Percentiles rank a stretch among this genome's conserved stretches.
phyloP scores from a whole-genome alignment of 2,113 vertebrate genomes.

The Anseranas semipalmata region DNA sequence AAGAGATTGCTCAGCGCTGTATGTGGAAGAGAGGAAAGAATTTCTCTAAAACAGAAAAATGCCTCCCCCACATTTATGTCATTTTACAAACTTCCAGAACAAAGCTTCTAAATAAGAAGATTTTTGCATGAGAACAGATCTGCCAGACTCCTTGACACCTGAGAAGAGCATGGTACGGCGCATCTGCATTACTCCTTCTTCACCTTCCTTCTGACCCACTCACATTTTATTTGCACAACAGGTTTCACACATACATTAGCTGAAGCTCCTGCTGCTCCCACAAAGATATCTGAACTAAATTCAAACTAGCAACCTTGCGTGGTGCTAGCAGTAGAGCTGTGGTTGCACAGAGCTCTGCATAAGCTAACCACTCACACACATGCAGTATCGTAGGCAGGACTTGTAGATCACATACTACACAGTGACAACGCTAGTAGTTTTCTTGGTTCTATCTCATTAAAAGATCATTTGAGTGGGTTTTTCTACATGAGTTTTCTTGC shows the following conservation, averaged over 20 bases:
- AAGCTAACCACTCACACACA: constrained; percentile 47
- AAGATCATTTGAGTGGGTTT: constrained; percentile 37
- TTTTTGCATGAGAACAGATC: background rate
- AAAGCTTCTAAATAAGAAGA: constrained; percentile 16
- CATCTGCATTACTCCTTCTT: background rate
- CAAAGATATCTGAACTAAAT: background rate
- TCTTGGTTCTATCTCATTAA: constrained; percentile 9
- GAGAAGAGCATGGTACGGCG: background rate
- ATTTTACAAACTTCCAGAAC: constrained; percentile 52
- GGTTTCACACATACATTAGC: constrained; percentile 16
- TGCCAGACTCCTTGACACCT: background rate
- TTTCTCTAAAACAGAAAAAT: constrained; percentile 48
- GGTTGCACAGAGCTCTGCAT: constrained; percentile 32
- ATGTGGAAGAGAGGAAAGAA: constrained; percentile 51
- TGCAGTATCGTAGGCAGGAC: constrained; percentile 3
- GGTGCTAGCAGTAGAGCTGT: constrained; percentile 6
- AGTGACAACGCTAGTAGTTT: constrained; percentile 36
- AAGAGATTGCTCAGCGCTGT: constrained; percentile 52
- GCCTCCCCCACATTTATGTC: constrained; percentile 53
- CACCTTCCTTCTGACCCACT: background rate
- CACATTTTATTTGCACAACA: background rate
- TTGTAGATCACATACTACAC: constrained; percentile 42
- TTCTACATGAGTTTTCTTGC: background rate
- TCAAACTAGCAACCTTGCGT: constrained; percentile 15
- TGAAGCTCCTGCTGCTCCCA: constrained; percentile 39